Base-by-base conservation (phyloP, 2,797 vertebrate species). In the Orestias chungarensis region DNA sequence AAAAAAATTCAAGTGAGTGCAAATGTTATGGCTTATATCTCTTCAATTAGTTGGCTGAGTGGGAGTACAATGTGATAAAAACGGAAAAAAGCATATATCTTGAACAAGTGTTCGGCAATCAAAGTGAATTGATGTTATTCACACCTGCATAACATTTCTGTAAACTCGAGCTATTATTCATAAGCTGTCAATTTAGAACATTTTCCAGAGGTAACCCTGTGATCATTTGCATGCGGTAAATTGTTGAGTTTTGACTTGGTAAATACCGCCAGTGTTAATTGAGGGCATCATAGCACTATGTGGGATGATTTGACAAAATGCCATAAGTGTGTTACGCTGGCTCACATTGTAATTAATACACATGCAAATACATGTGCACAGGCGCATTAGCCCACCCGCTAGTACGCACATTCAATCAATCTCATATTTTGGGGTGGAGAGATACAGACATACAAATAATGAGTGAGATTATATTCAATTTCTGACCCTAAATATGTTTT, bases 131-230 rank as follows among this genome's bases (percentile, higher is more conserved):
- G 87, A 88, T 90, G 87, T 89, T 89, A 85, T 90, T 90, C 88
- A 87, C 82, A 82, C 86, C 74, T 64, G 86, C 88, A 81, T 81
- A 76, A 91, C 85, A 81, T 87, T 88, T 85, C 76, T 89, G 90
- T 91, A 91, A 93, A 91, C 64, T 64, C 83, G 72, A 80, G 86
- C 91, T 92, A 88, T 94, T 95, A 93, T 92, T 93, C 91, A 93
- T 91, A 92, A 93, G 85, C 89, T 91, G 91, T 93, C 93, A 93
- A 91, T 93, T 91, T 87, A 85, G 86, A 81, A 87, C 90, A 92
- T 91, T 15, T 91, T 92, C 90, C 89, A 35, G 82, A 83, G 84
- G 86, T 91, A 90, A 90, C 87, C 80, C 73, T 62, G 86, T 86
- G 91, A 92, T 88, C 87, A 85, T 87, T 89, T 87, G 74, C 86